Base-by-base conservation (phyloP, 1,140 invertebrate species). In the Hypsibius dujardini region DNA sequence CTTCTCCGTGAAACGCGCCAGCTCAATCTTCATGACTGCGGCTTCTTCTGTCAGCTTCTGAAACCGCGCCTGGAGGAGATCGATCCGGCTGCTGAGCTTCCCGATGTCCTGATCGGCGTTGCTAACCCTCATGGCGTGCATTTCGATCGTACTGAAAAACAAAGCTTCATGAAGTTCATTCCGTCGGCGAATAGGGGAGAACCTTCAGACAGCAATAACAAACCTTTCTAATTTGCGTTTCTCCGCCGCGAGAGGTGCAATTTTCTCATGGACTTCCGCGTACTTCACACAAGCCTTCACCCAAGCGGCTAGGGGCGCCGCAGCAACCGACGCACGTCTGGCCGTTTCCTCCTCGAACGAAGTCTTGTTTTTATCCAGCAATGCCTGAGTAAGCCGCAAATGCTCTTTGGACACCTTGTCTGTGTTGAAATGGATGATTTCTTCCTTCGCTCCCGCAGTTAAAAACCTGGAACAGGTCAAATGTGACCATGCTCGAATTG, bases 221-320 rank as follows among this genome's bases (percentile, higher is more conserved):
- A 73, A 90, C 87, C 84, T 85, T 76, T 89, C 83, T 15, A 97
- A 79, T 72, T 86, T 83, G 47, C 84, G 81, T 79, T 95, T 92
- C 79, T 96, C 92, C 3, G 81, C 81, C 78, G 95, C 91, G 67
- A 97, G 79, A 0, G 94, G 94, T 72, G 86, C 86, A 70, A 97
- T 93, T 79, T 92, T 92, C 74, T 91, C 87, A 46, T 95, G 80
- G 46, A 96, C 91, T 73, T 86, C 84, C 0, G 91, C 89, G 79
- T 90, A 98, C 75, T 90, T 86, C 0, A 98, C 86, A 82, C 97
- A 97, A 3, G 96, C 95, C 59, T 86, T 85, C 1, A 98, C 94
- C 95, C 95, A 99, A 46, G 88, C 86, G 1, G 95, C 95, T 47
- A 99, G 80, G 1, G 95, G 95, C n/a, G 92, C 94, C 7, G 93